phyloP scores from a whole-genome alignment of 2,113 vertebrate genomes.

The Apteryx owenii region DNA sequence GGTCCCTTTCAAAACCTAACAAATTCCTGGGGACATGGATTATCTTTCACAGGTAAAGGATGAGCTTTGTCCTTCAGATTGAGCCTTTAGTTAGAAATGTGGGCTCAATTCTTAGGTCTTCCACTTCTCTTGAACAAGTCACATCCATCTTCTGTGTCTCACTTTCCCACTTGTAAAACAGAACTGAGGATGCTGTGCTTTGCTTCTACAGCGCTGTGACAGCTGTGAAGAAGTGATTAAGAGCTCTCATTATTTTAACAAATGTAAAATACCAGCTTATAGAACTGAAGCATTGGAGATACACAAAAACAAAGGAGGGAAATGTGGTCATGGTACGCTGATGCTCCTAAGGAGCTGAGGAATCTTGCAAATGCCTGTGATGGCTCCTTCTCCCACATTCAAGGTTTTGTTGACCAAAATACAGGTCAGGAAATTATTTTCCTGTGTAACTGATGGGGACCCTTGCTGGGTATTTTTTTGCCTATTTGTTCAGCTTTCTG shows the following conservation, averaged over 20 bases:
- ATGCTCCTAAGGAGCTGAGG: neutral
- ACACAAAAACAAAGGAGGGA: neutral
- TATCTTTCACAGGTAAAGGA: neutral
- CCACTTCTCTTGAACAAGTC: neutral
- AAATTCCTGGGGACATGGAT: neutral
- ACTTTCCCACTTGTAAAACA: accelerated
- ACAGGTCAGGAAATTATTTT: neutral
- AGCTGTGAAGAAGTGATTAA: neutral
- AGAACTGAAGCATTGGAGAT: neutral
- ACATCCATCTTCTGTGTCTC: neutral
- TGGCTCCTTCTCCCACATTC: neutral
- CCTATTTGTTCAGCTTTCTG: neutral
- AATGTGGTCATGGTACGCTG: accelerated
- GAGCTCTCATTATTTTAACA: neutral
- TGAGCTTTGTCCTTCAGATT: neutral
- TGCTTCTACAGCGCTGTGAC: neutral
- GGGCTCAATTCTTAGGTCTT: neutral
- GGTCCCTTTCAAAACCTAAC: neutral
- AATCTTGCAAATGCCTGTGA: neutral
- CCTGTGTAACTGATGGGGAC: neutral
- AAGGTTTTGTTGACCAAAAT: neutral
- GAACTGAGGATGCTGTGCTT: neutral
- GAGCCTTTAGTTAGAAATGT: neutral
- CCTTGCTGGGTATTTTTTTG: neutral
- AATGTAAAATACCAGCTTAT: neutral